Conservation (phyloP, 2,113 vertebrate species). For the Callipepla californica region DNA sequence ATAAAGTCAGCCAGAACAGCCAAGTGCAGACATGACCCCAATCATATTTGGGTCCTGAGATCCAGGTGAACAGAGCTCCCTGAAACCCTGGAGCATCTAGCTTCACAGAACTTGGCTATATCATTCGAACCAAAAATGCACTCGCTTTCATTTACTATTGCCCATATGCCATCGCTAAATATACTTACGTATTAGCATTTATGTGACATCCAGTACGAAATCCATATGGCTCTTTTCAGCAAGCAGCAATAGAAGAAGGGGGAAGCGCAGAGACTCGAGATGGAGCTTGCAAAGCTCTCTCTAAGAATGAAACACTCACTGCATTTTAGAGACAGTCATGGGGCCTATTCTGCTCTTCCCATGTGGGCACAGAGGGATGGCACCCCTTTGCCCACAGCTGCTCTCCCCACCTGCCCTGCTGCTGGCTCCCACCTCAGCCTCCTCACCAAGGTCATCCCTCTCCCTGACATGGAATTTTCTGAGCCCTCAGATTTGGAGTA, state of each 20-base stretch:
- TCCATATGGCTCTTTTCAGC: constrained; percentile 48
- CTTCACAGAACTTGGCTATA: neutral
- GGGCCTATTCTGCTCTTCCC: neutral
- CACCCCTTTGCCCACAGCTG: neutral
- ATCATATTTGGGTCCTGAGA: neutral
- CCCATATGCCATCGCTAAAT: constrained; percentile 45
- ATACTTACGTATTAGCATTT: constrained; percentile 32
- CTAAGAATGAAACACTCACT: neutral
- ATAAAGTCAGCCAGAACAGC: neutral
- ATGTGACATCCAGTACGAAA: constrained; percentile 18
- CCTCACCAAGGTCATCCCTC: neutral
- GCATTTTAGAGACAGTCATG: neutral
- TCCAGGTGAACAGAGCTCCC: neutral
- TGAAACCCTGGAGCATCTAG: neutral
- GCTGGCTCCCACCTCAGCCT: neutral
- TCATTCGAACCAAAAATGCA: neutral
- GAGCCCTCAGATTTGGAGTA: neutral
- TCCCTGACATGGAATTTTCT: neutral
- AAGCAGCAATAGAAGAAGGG: constrained; percentile 4
- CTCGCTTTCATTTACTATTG: constrained; percentile 16
- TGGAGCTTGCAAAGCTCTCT: neutral
- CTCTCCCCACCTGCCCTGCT: neutral
- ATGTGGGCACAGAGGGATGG: neutral
- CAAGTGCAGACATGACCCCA: neutral
- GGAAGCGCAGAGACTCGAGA: neutral